These are phyloP conservation scores for Diploptera punctata DNA, from an alignment of 2,888 invertebrate genomes.

Conservation along the genomic window DNA sequence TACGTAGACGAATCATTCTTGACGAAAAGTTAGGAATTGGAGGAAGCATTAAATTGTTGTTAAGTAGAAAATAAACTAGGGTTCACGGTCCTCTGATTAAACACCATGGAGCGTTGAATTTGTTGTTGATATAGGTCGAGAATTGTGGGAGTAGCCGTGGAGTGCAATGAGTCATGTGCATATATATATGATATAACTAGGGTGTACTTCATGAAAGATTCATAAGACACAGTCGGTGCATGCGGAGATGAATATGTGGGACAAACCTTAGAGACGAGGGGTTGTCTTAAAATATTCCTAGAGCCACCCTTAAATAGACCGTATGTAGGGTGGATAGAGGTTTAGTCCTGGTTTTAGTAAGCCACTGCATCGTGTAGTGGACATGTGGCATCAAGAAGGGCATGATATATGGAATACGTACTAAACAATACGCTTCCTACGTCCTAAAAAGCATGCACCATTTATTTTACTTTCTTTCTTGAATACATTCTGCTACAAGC, in stretches of 20 bases:
- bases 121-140: slow-evolving; percentile 11
- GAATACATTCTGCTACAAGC: too few species aligned
- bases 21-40: too few species aligned
- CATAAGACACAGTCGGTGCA: slow-evolving; percentile 26
- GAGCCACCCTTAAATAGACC: slow-evolving; percentile 33
- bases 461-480: too few species aligned
- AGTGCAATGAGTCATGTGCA: slow-evolving; percentile 33
- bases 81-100: too few species aligned
- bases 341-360: slow-evolving; percentile 1
- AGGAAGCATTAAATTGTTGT: too few species aligned
- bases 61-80: too few species aligned
- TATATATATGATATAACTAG: slow-evolving; percentile 23
- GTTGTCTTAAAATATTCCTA: slow-evolving; percentile 34
- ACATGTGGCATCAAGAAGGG: neutral
- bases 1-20: too few species aligned
- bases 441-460: too few species aligned
- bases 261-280: neutral
- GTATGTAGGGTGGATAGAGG: slow-evolving; percentile 24
- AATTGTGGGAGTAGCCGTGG: slow-evolving; percentile 1
- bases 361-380: slow-evolving; percentile 14
- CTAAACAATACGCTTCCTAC: too few species aligned
- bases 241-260: neutral
- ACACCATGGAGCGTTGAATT: too few species aligned
- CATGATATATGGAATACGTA: slow-evolving; percentile 11
- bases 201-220: slow-evolving; percentile 34